A percentile compares a stretch with the other conserved stretches of the same genome.
phyloP scores from a whole-genome alignment of 2,888 invertebrate genomes.

The Athripsodes cinereus region DNA sequence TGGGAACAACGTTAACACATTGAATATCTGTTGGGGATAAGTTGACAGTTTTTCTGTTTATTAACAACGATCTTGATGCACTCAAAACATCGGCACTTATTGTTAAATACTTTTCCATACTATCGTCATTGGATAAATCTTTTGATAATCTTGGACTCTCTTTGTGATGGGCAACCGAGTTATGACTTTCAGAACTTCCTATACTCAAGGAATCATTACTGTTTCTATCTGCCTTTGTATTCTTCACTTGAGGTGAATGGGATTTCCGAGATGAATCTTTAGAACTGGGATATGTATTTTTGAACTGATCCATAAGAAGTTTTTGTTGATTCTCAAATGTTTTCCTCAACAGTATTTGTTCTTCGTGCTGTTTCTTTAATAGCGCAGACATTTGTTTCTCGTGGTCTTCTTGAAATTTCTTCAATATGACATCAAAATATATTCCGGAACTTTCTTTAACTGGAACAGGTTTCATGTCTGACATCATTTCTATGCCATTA shows the following conservation, averaged over 20 bases:
- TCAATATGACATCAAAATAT: constrained; percentile 23
- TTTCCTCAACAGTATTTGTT: constrained; percentile 56
- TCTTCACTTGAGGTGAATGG: neutral
- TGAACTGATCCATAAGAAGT: constrained; percentile 44
- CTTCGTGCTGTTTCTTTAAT: constrained; percentile 57
- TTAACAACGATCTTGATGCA: constrained; percentile 18
- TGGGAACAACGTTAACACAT: constrained; percentile 22
- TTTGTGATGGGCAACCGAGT: neutral
- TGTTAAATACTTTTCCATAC: constrained; percentile 22
- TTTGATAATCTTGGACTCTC: neutral
- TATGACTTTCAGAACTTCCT: constrained; percentile 2
- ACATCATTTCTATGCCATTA: constrained; percentile 12
- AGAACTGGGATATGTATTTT: constrained; percentile 30
- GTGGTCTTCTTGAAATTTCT: constrained; percentile 55
- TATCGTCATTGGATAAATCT: constrained; percentile 7
- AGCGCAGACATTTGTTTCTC: constrained; percentile 56
- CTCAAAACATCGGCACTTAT: constrained; percentile 22
- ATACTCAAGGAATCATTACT: neutral
- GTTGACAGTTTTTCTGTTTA: constrained; percentile 19
- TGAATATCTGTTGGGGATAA: constrained; percentile 23
- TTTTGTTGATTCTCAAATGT: constrained; percentile 62
- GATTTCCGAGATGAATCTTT: neutral
- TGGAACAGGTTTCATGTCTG: constrained; percentile 2
- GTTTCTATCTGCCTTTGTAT: neutral
- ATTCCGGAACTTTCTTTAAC: constrained; percentile 27